Evolutionary conservation across 1,140 invertebrate genomes (phyloP).

Genomic region (Nephotettix cincticeps): DNA sequence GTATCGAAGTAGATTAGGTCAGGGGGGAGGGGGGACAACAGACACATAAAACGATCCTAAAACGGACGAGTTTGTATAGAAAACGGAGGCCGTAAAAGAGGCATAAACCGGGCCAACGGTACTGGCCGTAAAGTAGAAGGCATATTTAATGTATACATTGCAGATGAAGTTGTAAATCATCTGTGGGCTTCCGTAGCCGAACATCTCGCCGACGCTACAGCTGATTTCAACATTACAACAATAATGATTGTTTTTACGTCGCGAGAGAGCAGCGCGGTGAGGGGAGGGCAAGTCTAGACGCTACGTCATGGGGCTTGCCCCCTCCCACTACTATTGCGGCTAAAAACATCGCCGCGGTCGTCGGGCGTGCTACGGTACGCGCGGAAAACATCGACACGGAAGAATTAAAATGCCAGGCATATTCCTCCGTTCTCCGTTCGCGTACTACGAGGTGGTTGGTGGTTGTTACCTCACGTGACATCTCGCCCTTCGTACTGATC

Average conservation of each 20-base stretch:
- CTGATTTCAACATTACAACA: conserved; percentile 3
- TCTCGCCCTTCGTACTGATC: too few species aligned
- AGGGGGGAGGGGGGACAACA: background rate
- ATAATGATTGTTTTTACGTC: conserved; percentile 7
- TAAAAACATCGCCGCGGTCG: background rate
- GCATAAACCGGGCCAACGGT: background rate
- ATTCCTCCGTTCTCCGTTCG: too few species aligned
- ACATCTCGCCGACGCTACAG: background rate
- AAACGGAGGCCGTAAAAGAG: background rate
- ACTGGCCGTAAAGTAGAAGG: background rate
- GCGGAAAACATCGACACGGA: background rate
- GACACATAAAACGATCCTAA: background rate
- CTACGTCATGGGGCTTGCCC: background rate
- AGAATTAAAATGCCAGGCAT: background rate
- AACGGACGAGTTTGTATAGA: conserved; percentile 5
- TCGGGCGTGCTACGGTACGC: background rate
- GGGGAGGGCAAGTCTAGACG: conserved; percentile 11
- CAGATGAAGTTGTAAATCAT: conserved; percentile 10
- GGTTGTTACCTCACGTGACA: too few species aligned
- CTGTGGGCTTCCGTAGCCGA: background rate
- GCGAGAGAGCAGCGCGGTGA: background rate
- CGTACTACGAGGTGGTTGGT: too few species aligned
- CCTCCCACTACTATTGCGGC: background rate
- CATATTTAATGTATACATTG: background rate
- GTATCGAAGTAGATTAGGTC: conserved; percentile 1